Evolutionary conservation across 2,113 vertebrate species (phyloP), one percentile per base, ranked within the genome.

Genomic region (Spea bombifrons): DNA sequence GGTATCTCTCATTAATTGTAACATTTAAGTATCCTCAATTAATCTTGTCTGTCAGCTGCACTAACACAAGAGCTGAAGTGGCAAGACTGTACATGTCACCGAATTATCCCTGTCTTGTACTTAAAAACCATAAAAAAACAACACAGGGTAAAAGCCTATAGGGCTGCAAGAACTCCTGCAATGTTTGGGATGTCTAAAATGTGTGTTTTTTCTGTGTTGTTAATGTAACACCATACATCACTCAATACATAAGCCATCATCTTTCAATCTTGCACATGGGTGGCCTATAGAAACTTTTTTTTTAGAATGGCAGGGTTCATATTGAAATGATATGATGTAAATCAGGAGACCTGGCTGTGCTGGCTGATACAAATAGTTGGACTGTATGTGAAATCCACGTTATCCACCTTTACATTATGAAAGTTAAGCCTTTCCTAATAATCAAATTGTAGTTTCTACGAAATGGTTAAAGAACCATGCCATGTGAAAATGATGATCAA

Each of bases 1-100:
- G 75, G 63, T n/a, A 44, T 57, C 13, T 7, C 57, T 82, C 77
- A 76, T 66, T 78, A 66, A 67, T 46, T 44, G 17, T 59, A 80
- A 49, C 46, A 66, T 4, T 53, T 75, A 43, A 78, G 16, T 55
- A 16, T 45, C 15, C 7, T 68, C 46, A 0, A 0, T 80, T 82
- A 81, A 49, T 84, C 7, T 0, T 72, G 4, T 50, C 47, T 74
- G 55, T 48, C 68, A 81, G 46, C 44, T 30, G 5, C 9, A 13
- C 7, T 77, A 5, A 75, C 71, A 71, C 47, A 15, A 53, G 70
- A 17, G 8, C n/a, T 44, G 53, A 17, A 7, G 4, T 44, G 65
- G 45, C 70, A 80, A 67, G 77, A 66, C 70, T n/a, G 10, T 71
- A 45, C 70, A 47, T 59, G 77, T 10, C 52, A 43, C 66, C 17